phyloP scores from a whole-genome alignment of 2,113 vertebrate genomes.

The Telmatochromis brachygnathus region DNA sequence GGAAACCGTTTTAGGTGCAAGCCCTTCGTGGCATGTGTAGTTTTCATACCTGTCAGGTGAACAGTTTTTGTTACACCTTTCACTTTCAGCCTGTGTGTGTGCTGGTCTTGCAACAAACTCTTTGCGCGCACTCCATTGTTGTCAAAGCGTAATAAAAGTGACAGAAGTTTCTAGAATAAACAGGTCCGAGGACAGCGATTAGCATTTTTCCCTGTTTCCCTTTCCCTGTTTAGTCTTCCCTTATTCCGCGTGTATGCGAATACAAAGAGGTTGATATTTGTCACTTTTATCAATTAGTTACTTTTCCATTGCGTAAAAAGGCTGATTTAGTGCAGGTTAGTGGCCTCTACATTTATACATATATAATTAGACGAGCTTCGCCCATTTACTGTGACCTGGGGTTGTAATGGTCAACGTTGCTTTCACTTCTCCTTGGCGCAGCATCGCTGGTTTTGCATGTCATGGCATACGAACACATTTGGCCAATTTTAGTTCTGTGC shows the following conservation, averaged over 20 bases:
- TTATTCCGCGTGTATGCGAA: background rate
- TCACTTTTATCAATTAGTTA: background rate
- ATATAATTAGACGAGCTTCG: background rate
- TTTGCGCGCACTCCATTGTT: background rate
- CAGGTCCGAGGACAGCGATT: background rate
- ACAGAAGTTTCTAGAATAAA: background rate
- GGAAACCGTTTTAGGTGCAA: background rate
- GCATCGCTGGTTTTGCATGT: slow-evolving; percentile 12
- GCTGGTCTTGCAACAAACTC: background rate
- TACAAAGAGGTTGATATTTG: background rate
- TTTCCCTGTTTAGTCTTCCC: background rate
- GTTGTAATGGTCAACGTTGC: background rate
- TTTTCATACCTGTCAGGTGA: background rate
- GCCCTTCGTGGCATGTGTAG: background rate
- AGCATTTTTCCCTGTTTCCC: background rate
- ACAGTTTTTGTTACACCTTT: background rate
- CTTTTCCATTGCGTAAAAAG: background rate
- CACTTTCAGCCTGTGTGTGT: background rate
- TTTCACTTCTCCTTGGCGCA: slow-evolving; percentile 3
- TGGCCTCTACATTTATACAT: background rate
- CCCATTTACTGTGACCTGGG: background rate
- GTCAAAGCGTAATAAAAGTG: background rate
- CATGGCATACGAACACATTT: background rate
- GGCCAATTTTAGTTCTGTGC: background rate
- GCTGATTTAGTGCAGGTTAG: background rate